Evolutionary conservation across 2,113 vertebrate genomes (phyloP), one percentile per base, ranked within the genome.

Genomic region (Hippoglossus stenolepis): DNA sequence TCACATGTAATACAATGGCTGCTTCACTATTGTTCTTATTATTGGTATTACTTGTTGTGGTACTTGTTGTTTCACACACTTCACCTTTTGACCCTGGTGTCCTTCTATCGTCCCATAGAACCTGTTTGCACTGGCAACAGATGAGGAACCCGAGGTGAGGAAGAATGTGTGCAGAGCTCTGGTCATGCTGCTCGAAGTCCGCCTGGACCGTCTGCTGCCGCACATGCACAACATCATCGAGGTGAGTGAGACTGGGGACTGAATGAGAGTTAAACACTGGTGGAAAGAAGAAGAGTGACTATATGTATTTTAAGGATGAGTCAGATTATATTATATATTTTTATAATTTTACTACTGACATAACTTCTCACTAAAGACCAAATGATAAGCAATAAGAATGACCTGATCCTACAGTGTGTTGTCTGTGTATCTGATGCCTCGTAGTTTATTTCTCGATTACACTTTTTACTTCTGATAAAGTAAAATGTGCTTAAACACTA

Each of bases 221-320:
- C 97, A 99, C 87, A 99, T 99, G 98, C 97, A 97, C 87, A 97
- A 96, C 92, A 99, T 99, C 90, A 94, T 98, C 21, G 96, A 99
- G 95, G 98, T 99, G 89, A 96, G 82, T 66, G 40, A 20, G 38
- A n/a, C 23, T 21, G 3, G n/a, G 18, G 18, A 10, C 24, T 21
- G 6, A 18, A 21, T 4, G 23, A 56, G 38, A 31, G 10, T 13
- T 21, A 18, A 9, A 43, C 40, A 43, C 11, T 43, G 40, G 11
- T 40, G 38, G 38, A 40, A 2, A 40, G 38, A 40, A 31, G 31
- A 31, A 31, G 31, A 31, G 31, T 31, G 31, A 31, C 7, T 7
- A 31, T 6, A 31, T 31, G 31, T 38, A 38, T 38, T 10, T 10
- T 10, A 38, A 10, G 35, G 35, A 38, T 38, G 31, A 31, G 31